phyloP scores from a whole-genome alignment of 2,113 vertebrate species.

The Dipodomys stephensi region DNA sequence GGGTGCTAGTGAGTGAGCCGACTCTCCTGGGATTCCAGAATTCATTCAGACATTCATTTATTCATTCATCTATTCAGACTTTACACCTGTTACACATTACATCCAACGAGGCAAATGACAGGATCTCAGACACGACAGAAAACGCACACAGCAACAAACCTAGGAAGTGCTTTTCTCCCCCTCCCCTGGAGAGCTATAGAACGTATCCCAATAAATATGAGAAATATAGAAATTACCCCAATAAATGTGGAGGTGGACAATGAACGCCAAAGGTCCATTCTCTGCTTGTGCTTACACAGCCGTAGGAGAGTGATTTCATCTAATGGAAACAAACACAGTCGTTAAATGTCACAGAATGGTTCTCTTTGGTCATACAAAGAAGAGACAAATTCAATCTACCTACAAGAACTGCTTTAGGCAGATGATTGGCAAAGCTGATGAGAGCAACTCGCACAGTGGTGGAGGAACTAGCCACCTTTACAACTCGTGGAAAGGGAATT shows the following conservation, averaged over 20 bases:
- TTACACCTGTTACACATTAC: not conserved
- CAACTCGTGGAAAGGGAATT: not conserved
- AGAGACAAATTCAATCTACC: not conserved
- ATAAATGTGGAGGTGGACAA: not conserved
- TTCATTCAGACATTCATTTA: not conserved
- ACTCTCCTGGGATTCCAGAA: not conserved
- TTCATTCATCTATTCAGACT: too few species aligned
- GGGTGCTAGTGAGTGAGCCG: not conserved
- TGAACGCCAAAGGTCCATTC: not conserved
- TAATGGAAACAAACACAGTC: constrained; percentile 4
- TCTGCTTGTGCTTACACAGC: not conserved
- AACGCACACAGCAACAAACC: not conserved
- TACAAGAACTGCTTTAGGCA: not conserved
- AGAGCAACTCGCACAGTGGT: not conserved
- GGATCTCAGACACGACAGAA: not conserved
- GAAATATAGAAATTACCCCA: too few species aligned
- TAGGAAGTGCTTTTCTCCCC: not conserved
- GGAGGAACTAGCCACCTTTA: not conserved
- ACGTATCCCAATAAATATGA: not conserved
- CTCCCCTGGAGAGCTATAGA: constrained; percentile 14
- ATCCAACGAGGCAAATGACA: not conserved
- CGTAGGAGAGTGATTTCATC: not conserved
- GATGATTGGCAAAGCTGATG: not conserved
- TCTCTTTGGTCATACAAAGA: not conserved
- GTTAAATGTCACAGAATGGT: not conserved